A percentile compares a stretch with the other conserved stretches of the same genome.
Conservation (phyloP, 2,113 vertebrate species). For the Platysteira castanea region DNA sequence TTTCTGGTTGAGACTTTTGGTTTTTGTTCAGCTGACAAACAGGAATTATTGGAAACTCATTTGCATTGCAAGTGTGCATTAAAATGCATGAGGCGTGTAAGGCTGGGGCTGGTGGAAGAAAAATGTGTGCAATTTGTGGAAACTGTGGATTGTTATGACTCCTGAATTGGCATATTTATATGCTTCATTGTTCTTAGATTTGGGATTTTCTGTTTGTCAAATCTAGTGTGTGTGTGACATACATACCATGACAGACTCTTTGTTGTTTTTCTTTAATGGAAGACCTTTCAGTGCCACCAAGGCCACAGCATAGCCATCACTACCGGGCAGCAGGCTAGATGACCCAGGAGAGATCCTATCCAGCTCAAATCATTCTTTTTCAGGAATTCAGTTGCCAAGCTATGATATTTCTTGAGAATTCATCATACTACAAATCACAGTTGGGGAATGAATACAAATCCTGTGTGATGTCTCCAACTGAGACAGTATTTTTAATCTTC, state of each 20-base stretch:
- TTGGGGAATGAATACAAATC: background rate
- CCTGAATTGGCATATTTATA: conserved; percentile 50
- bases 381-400: background rate
- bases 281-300: background rate
- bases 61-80: conserved; percentile 56
- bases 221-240: background rate
- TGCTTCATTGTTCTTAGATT: conserved; percentile 44
- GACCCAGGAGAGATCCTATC: background rate
- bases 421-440: conserved; percentile 5
- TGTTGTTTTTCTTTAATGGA: background rate
- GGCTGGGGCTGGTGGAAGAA: conserved; percentile 31
- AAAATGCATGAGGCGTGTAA: conserved; percentile 38
- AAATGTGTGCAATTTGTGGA: conserved; percentile 42
- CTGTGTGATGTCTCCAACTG: background rate
- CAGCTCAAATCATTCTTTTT: background rate
- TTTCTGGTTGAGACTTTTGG: background rate
- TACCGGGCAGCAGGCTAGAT: background rate
- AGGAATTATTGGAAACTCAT: conserved; percentile 25
- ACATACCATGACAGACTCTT: background rate
- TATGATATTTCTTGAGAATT: conserved; percentile 13
- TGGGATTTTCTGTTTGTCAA: conserved; percentile 42
- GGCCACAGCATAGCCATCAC: background rate
- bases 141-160: conserved; percentile 55
- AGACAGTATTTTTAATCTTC: conserved; percentile 38
- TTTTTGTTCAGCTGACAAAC: conserved; percentile 33